phyloP scores from a whole-genome alignment of 2,797 vertebrate genomes.

The Clamator glandarius region DNA sequence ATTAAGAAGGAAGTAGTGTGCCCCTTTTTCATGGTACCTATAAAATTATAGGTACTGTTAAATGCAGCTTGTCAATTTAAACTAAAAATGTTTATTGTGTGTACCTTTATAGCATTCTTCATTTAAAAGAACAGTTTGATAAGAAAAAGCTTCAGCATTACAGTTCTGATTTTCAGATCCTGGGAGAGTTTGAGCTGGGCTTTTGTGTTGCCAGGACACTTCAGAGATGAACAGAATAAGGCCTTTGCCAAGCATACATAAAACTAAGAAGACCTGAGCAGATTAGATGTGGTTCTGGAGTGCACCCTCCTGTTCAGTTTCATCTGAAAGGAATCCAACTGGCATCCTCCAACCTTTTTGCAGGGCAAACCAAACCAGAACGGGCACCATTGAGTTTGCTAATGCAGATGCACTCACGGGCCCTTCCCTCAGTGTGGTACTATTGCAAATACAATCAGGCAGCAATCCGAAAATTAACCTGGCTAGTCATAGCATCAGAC shows the following conservation, averaged over 20 bases:
- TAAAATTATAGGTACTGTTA: background rate
- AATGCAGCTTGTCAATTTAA: background rate
- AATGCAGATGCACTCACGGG: background rate
- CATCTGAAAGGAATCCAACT: background rate
- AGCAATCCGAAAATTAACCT: background rate
- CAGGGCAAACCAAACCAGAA: background rate
- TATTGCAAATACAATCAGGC: background rate
- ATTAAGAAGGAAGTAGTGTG: background rate
- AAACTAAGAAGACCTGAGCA: background rate
- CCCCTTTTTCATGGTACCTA: background rate
- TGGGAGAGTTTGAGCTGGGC: background rate
- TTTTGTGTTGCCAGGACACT: background rate
- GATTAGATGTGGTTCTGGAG: accelerated
- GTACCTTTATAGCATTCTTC: background rate
- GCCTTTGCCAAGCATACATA: background rate
- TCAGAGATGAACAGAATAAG: background rate
- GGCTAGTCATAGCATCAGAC: background rate
- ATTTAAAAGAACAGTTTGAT: background rate
- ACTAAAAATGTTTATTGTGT: background rate
- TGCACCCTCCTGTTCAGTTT: background rate
- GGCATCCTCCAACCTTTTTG: background rate
- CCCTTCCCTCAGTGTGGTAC: background rate
- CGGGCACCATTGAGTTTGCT: background rate
- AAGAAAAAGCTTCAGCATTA: background rate
- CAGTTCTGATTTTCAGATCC: background rate